Base-by-base conservation (phyloP, 1,140 invertebrate genomes). In the Papilio machaon region DNA sequence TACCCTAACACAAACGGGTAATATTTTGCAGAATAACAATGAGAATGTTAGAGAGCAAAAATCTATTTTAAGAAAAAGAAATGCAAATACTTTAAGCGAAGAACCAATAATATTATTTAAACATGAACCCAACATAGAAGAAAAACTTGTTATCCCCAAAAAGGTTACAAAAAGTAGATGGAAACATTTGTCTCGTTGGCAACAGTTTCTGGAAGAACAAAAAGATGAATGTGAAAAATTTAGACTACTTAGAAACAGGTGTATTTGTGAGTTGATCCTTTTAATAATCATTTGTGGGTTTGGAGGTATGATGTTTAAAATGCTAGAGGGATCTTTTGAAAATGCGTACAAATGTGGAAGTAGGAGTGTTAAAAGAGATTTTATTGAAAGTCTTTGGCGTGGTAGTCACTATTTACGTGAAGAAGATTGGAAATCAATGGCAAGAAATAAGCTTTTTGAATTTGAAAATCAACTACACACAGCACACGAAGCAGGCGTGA, bases 361-460 rank as follows among this genome's bases (percentile, higher is more conserved):
- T 30, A 97, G 98, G 86, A 95, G 97, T 86, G 97, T 98, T 0
- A 98, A 98, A 85, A 94, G 97, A 4, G 97, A 98, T 89, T 98
- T 98, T 87, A 96, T 98, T 74, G 97, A 98, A 85, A 95, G 95
- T 67, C 93, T 98, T 35, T 98, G 97, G 97, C 94, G 95, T 67
- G 96, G 96, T 81, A 97, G 97, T 92, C 97, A 98, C 88, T 97
- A 96, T 90, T 91, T 98, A 92, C 96, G 96, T 77, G 97, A 98
- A 91, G 97, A 98, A 7, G 97, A 98, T 84, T 99, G 98, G 98
- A 98, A 98, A 88, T 97, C 97, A 2, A 95, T 97, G 94, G 98
- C 98, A 0, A 94, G 97, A 58, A 96, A 96, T 81, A 97, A 97
- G 88, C 88, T 99, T 30, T 96, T 97, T 91, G 97, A 97, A 70